phyloP scores from a whole-genome alignment of 2,888 invertebrate species.

The Gymnoscelis rufifasciata region DNA sequence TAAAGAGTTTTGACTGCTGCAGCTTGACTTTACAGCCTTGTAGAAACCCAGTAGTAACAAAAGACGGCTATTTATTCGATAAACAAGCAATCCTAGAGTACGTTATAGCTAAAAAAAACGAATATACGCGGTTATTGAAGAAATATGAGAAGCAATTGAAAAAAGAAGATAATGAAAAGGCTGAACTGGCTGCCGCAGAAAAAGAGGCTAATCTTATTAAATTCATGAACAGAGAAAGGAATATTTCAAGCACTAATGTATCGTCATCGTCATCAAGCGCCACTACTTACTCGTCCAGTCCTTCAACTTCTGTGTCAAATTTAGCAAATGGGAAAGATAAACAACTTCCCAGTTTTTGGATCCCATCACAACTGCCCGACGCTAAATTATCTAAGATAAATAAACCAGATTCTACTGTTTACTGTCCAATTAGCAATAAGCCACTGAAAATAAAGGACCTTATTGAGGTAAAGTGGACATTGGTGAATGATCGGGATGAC shows the following conservation, averaged over 20 bases:
- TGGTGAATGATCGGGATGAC: slow-evolving; percentile 91
- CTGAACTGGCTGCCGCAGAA: slow-evolving; percentile 85
- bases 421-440: slow-evolving; percentile 78
- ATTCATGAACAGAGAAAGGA: slow-evolving; percentile 90
- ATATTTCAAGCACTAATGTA: slow-evolving; percentile 77
- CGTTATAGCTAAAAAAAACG: slow-evolving; percentile 95
- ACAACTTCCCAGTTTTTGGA: slow-evolving; percentile 96
- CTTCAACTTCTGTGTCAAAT: slow-evolving; percentile 84
- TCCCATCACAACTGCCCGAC: slow-evolving; percentile 94
- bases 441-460: slow-evolving; percentile 95
- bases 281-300: slow-evolving; percentile 22
- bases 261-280: slow-evolving; percentile 26
- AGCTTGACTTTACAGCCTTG: slow-evolving; percentile 98
- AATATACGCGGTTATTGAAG: slow-evolving; percentile 92
- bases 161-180: slow-evolving; percentile 84
- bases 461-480: slow-evolving; percentile 94
- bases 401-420: slow-evolving; percentile 65
- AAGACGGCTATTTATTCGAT: slow-evolving; percentile 96
- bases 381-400: slow-evolving; percentile 82
- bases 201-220: slow-evolving; percentile 86
- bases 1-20: slow-evolving; percentile 97
- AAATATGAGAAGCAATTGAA: slow-evolving; percentile 94
- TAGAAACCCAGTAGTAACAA: slow-evolving; percentile 89
- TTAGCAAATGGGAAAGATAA: slow-evolving; percentile 88
- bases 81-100: slow-evolving; percentile 98